Evolutionary conservation across 2,797 vertebrate genomes (phyloP).

Genomic region (Smutsia gigantea): DNA sequence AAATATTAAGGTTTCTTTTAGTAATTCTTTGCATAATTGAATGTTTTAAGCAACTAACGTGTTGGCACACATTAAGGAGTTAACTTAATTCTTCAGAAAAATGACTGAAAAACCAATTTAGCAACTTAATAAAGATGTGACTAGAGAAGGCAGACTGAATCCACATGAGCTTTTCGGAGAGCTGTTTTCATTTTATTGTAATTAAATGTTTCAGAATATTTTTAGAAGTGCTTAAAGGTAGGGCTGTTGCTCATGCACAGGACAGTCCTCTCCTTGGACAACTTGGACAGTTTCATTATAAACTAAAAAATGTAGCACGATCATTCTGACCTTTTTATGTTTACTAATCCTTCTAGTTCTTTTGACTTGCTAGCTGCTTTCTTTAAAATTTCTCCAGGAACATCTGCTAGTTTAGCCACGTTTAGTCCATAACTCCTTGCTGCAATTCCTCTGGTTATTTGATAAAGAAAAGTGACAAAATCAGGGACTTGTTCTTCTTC

Average conservation of each 20-base stretch:
- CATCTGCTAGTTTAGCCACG: constrained; percentile 94
- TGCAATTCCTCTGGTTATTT: constrained; percentile 94
- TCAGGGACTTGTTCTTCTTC: constrained; percentile 89
- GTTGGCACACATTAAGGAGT: background rate
- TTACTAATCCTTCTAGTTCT: constrained; percentile 91
- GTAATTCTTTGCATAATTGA: background rate
- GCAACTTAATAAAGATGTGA: background rate
- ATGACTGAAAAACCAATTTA: constrained; percentile 8
- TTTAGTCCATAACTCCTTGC: constrained; percentile 96
- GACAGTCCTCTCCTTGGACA: background rate
- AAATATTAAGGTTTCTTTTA: background rate
- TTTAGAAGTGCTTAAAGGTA: constrained; percentile 2
- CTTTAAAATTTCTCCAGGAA: constrained; percentile 92
- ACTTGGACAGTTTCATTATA: background rate
- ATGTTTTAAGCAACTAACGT: background rate
- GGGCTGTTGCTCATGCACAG: background rate
- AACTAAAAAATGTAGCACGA: background rate
- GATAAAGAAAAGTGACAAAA: constrained; percentile 97
- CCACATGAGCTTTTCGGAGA: background rate
- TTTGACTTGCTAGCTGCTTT: constrained; percentile 93
- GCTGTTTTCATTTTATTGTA: constrained; percentile 28
- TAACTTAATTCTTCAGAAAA: constrained; percentile 21
- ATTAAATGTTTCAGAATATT: background rate
- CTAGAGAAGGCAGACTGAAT: background rate
- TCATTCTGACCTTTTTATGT: constrained; percentile 91